Percentiles rank a stretch among this genome's conserved stretches.
Conservation (phyloP, 2,797 vertebrate genomes). For the Merluccius polli region DNA sequence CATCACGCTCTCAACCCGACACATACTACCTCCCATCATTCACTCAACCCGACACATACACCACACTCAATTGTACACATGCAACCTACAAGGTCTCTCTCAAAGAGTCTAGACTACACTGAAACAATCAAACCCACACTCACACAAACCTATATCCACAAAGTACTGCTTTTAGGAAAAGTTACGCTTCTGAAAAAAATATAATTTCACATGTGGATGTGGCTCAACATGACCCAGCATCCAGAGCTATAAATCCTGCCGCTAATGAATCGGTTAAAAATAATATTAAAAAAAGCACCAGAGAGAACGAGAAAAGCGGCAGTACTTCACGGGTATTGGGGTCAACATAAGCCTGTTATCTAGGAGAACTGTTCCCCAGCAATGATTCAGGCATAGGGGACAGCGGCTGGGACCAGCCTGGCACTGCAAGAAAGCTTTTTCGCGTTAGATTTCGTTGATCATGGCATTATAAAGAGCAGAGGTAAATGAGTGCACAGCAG, state of each 20-base stretch:
- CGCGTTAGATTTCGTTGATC: constrained; percentile 44
- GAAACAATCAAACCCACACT: constrained; percentile 3
- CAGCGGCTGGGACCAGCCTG: constrained; percentile 10
- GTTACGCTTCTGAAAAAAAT: constrained; percentile 9
- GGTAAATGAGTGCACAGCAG: constrained; percentile 42
- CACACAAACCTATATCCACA: background rate
- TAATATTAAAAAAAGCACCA: constrained; percentile 29
- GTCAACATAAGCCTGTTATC: constrained; percentile 59
- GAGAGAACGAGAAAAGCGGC: constrained; percentile 45
- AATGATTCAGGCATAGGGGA: constrained; percentile 12
- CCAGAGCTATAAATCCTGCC: constrained; percentile 15
- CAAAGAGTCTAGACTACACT: background rate
- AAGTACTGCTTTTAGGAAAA: background rate
- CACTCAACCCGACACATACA: constrained; percentile 15
- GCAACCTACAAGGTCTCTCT: background rate
- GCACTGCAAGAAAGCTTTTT: constrained; percentile 24
- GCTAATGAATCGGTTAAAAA: constrained; percentile 49
- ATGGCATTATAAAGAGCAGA: constrained; percentile 31
- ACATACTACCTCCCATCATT: background rate
- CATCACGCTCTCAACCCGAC: too few relatives aligned
- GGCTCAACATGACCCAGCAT: constrained; percentile 24
- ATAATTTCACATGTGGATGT: background rate
- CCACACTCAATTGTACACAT: constrained; percentile 5
- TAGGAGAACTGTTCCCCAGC: constrained; percentile 29
- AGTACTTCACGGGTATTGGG: constrained; percentile 52